phyloP scores from a whole-genome alignment of 1,140 invertebrate genomes.

The Amphibalanus amphitrite region DNA sequence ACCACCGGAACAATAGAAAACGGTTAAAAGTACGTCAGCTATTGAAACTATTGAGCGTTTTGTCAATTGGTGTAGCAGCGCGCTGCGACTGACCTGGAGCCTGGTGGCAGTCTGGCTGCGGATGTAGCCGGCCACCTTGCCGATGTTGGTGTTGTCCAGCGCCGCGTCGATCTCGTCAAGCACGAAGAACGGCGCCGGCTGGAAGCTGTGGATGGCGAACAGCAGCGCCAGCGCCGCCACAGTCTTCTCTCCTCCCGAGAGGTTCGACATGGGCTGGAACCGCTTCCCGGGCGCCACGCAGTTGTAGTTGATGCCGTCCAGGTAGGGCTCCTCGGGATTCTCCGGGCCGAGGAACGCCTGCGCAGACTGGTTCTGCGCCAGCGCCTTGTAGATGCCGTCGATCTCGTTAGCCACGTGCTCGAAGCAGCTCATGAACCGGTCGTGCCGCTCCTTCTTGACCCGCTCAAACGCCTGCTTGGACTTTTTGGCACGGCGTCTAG shows the following conservation, averaged over 20 bases:
- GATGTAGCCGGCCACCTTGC: conserved; percentile 84
- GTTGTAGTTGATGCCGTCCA: conserved; percentile 96
- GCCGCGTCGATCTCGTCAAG: conserved; percentile 98
- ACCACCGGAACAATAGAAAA: too few relatives aligned
- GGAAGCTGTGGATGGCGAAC: conserved; percentile 95
- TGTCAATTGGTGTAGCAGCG: too few relatives aligned
- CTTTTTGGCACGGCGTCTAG: conserved; percentile 79
- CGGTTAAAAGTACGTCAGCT: too few relatives aligned
- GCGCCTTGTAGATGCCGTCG: conserved; percentile 92
- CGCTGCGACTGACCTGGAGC: not conserved
- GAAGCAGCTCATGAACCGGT: conserved; percentile 90
- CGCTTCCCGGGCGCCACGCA: conserved; percentile 96
- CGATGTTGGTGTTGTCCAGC: conserved; percentile 96
- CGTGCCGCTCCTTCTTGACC: conserved; percentile 83
- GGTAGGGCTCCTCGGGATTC: conserved; percentile 96
- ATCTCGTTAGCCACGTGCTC: conserved; percentile 94
- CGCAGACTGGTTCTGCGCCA: conserved; percentile 92
- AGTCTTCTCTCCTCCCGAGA: conserved; percentile 97
- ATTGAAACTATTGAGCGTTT: too few relatives aligned
- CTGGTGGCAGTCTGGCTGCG: conserved; percentile 51
- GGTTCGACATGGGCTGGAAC: conserved; percentile 96
- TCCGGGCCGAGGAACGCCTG: conserved; percentile 94
- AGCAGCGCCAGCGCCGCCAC: conserved; percentile 90
- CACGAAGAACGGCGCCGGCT: conserved; percentile 98
- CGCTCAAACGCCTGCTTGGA: conserved; percentile 88